These are phyloP conservation scores for Eristalis pertinax DNA, from an alignment of 2,888 invertebrate species.

Conservation along the genomic window DNA sequence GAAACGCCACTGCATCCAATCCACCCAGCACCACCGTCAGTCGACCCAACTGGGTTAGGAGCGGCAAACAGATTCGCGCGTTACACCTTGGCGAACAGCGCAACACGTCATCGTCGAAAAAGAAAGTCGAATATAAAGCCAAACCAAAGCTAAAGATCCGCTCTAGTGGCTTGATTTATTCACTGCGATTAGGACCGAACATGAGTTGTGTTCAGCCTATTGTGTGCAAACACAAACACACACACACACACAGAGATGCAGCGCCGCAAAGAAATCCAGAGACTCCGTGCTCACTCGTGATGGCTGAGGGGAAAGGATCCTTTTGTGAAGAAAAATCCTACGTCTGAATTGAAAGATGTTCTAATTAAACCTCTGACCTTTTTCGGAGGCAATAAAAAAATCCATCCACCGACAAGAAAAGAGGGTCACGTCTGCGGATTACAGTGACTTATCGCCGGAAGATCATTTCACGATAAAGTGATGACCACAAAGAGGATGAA, in stretches of 20 bases:
- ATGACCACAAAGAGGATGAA: not conserved
- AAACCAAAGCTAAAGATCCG: conserved; percentile 11
- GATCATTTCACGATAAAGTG: not conserved
- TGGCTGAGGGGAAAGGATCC: too few species aligned
- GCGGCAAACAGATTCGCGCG: conserved; percentile 52
- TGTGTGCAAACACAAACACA: not conserved
- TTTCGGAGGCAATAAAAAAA: not conserved
- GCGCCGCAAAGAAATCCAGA: not conserved
- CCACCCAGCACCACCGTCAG: too few species aligned
- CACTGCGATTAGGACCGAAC: conserved; percentile 39
- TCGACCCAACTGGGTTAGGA: conserved; percentile 53
- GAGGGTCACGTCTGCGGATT: conserved; percentile 42
- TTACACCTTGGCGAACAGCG: conserved; percentile 39
- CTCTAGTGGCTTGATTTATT: conserved; percentile 67
- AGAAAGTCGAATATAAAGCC: conserved; percentile 58
- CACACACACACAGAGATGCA: not conserved
- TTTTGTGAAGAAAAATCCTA: too few species aligned
- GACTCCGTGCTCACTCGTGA: not conserved
- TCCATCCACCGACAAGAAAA: not conserved
- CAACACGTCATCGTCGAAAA: conserved; percentile 49
- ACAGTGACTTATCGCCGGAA: not conserved
- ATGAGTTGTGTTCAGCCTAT: conserved; percentile 22
- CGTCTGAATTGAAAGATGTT: not conserved
- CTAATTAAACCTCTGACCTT: conserved; percentile 44
- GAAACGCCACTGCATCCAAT: conserved; percentile 19